Evolutionary conservation across 1,140 invertebrate species (phyloP).

Genomic region (Ridgeia piscesae): DNA sequence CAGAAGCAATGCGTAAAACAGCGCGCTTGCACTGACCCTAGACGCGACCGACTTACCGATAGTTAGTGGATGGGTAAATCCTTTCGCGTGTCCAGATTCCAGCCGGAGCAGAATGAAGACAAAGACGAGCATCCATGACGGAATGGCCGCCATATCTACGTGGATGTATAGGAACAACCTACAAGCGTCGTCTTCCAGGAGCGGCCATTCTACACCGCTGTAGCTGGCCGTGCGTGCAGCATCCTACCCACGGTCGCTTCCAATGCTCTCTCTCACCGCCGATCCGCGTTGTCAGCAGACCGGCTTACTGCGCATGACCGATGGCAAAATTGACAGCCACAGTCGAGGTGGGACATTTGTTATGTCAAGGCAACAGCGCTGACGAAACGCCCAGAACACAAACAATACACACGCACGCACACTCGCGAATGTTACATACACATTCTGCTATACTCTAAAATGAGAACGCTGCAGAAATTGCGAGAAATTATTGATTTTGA

Average conservation of each 20-base stretch:
- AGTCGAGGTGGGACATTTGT: neutral
- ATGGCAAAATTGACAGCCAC: neutral
- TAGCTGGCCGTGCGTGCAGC: neutral
- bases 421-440: neutral
- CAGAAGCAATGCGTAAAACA: neutral
- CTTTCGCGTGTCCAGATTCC: neutral
- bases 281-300: neutral
- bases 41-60: neutral
- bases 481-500: neutral
- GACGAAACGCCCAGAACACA: neutral
- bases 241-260: neutral
- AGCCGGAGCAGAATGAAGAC: neutral
- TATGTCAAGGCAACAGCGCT: neutral
- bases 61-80: neutral
- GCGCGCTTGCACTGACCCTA: neutral
- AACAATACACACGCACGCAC: neutral
- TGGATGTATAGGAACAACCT: neutral
- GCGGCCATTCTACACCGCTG: neutral
- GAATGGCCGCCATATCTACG: neutral
- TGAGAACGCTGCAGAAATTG: neutral
- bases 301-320: neutral
- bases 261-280: neutral
- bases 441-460: neutral
- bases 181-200: neutral
- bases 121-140: neutral